A percentile compares a stretch with the other conserved stretches of the same genome.
Evolutionary conservation across 2,113 vertebrate species (phyloP).

Genomic region (Lontra canadensis): DNA sequence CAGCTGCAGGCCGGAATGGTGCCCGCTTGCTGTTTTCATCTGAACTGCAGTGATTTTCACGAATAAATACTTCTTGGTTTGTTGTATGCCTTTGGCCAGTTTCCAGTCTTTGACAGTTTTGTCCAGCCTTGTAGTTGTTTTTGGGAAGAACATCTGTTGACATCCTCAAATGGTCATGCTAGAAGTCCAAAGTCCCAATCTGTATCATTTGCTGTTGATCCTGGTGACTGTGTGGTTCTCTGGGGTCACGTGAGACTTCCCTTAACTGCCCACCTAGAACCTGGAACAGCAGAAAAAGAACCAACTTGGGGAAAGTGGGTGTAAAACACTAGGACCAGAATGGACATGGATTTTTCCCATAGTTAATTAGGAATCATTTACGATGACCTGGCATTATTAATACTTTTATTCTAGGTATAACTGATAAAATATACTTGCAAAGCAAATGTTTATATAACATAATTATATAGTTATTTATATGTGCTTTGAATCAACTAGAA

Average conservation of each 20-base stretch:
- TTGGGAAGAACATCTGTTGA: neutral
- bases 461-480: neutral
- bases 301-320: neutral
- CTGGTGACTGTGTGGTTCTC: neutral
- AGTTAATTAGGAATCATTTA: neutral
- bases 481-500: neutral
- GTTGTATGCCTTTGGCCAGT: neutral
- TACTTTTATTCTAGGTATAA: neutral
- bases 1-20: neutral
- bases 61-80: neutral
- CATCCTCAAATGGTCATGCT: neutral
- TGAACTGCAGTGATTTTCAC: neutral
- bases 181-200: neutral
- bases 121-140: neutral
- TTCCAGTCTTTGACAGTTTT: neutral
- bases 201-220: neutral
- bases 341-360: neutral
- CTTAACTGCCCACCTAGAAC: neutral
- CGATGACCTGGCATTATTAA: neutral
- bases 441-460: neutral
- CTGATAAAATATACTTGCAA: neutral
- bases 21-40: neutral
- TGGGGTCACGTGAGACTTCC: neutral
- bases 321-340: neutral
- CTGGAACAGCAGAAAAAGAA: neutral